A percentile compares a stretch with the other conserved stretches of the same genome.
Evolutionary conservation across 2,113 vertebrate species (phyloP).

Genomic region (Gambusia affinis): DNA sequence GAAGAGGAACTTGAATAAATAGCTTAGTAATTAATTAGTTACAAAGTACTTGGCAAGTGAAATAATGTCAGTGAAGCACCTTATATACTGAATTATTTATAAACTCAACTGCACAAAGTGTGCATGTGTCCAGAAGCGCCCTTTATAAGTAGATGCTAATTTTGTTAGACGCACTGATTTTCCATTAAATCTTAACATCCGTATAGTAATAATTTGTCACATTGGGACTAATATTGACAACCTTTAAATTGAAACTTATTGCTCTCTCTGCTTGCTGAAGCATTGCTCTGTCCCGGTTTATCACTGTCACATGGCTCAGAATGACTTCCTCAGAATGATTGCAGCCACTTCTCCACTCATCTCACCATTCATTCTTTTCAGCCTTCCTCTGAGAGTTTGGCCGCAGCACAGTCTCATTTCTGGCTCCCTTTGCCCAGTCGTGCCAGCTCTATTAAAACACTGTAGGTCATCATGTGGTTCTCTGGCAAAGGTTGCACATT

Average conservation of each 20-base stretch:
- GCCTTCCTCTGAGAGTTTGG: slow-evolving; percentile 56
- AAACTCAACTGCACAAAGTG: background rate
- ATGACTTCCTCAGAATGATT: slow-evolving; percentile 58
- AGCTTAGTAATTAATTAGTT: background rate
- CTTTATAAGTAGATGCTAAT: background rate
- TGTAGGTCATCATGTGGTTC: slow-evolving; percentile 52
- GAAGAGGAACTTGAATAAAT: slow-evolving; percentile 8
- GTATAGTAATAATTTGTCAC: background rate
- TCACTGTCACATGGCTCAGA: slow-evolving; percentile 45
- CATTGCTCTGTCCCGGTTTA: slow-evolving; percentile 25
- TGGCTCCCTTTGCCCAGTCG: slow-evolving; percentile 25
- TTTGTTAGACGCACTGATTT: background rate
- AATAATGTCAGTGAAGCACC: slow-evolving; percentile 2
- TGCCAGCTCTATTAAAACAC: slow-evolving; percentile 63
- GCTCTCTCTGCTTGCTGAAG: slow-evolving; percentile 21
- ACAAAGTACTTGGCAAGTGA: slow-evolving; percentile 4
- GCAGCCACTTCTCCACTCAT: slow-evolving; percentile 56
- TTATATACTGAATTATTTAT: background rate
- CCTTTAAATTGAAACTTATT: slow-evolving; percentile 22
- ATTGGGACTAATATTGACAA: slow-evolving; percentile 35
- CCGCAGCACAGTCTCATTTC: slow-evolving; percentile 52
- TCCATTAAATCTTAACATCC: background rate
- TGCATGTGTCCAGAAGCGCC: background rate
- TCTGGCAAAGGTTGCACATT: slow-evolving; percentile 44
- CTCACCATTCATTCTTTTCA: slow-evolving; percentile 58